A percentile compares a stretch with the other conserved stretches of the same genome.
phyloP scores from a whole-genome alignment of 2,113 vertebrate genomes.

The Macrotis lagotis region DNA sequence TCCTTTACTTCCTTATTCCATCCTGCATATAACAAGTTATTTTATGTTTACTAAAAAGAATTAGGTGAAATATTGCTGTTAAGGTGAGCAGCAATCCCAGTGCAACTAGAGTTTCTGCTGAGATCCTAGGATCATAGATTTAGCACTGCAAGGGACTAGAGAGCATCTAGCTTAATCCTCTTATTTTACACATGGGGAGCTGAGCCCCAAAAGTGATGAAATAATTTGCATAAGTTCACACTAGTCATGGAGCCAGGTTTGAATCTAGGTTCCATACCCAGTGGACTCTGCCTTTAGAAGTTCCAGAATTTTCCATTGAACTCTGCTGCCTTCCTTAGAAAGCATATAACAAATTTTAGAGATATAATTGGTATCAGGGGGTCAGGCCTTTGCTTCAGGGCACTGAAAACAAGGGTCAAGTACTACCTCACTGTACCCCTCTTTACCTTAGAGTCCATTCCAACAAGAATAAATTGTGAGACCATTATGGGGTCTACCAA shows the following conservation, averaged over 20 bases:
- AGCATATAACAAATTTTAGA: neutral
- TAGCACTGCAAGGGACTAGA: neutral
- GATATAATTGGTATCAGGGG: neutral
- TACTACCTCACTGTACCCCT: neutral
- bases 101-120: neutral
- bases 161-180: neutral
- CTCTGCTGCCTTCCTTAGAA: neutral
- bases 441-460: neutral
- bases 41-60: neutral
- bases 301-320: neutral
- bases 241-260: neutral
- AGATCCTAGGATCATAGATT: neutral
- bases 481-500: neutral
- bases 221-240: neutral
- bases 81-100: neutral
- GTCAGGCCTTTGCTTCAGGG: neutral
- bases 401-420: neutral
- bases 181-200: neutral
- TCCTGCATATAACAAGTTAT: neutral
- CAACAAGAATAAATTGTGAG: neutral
- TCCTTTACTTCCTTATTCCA: neutral
- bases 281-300: neutral
- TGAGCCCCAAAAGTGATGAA: neutral
- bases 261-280: neutral
- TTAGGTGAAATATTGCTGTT: neutral